A percentile compares a stretch with the other conserved stretches of the same genome.
phyloP scores from a whole-genome alignment of 2,797 vertebrate genomes.

The Centropyge bicolor region DNA sequence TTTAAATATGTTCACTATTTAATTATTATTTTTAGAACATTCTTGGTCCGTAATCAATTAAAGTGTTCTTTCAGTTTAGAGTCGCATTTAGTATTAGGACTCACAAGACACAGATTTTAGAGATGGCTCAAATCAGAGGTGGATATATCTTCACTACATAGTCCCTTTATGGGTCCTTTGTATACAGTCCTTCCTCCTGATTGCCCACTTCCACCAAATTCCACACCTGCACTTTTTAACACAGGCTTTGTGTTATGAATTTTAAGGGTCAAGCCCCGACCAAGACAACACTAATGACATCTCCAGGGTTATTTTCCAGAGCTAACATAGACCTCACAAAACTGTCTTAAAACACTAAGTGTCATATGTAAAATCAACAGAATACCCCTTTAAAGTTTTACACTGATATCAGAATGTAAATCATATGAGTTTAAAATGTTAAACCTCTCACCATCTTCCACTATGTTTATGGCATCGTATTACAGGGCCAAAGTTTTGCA shows the following conservation, averaged over 20 bases:
- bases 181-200: too few relatives aligned
- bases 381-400: neutral
- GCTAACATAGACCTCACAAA: too few relatives aligned
- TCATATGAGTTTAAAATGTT: neutral
- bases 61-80: neutral
- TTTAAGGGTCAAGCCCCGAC: neutral
- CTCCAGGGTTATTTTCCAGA: neutral
- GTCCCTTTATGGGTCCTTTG: too few relatives aligned
- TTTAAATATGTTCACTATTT: too few relatives aligned
- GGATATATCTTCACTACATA: too few relatives aligned
- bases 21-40: too few relatives aligned
- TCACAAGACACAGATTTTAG: too few relatives aligned
- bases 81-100: too few relatives aligned
- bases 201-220: neutral
- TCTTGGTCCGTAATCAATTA: too few relatives aligned
- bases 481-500: neutral
- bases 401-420: conserved; percentile 1
- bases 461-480: neutral
- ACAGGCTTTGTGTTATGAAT: neutral
- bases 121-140: too few relatives aligned
- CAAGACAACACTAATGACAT: neutral
- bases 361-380: too few relatives aligned
- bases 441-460: neutral
- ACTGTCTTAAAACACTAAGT: neutral
- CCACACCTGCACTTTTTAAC: neutral